Percentiles rank a stretch among this genome's conserved stretches.
These are phyloP conservation scores for Orchesellides sinensis DNA, from an alignment of 2,888 invertebrate species.

Conservation along the genomic window DNA sequence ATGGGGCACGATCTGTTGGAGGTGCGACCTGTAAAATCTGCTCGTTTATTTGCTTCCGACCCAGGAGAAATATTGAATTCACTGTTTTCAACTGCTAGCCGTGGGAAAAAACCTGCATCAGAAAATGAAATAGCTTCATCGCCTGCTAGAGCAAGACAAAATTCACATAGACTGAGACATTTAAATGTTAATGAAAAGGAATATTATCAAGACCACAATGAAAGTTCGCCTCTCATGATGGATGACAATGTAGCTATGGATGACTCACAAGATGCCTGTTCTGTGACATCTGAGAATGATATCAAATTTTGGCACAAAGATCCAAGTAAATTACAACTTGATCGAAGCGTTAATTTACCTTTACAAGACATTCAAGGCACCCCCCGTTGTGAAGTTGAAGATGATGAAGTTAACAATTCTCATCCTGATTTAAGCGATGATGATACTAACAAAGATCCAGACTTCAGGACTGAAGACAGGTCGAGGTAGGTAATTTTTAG, in stretches of 20 bases:
- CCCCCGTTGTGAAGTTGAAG: too few species aligned
- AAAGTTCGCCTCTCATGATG: slow-evolving; percentile 4
- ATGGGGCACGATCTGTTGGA: slow-evolving; percentile 24
- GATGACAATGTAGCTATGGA: slow-evolving; percentile 12
- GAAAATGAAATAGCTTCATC: neutral
- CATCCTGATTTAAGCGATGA: too few species aligned
- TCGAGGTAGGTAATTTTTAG: too few species aligned
- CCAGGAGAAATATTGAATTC: too few species aligned
- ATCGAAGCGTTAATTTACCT: neutral
- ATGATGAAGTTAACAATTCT: neutral
- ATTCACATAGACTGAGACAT: too few species aligned
- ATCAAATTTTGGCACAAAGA: slow-evolving; percentile 50
- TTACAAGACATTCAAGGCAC: too few species aligned
- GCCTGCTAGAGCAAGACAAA: too few species aligned
- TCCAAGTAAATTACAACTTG: slow-evolving; percentile 22
- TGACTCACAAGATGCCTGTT: slow-evolving; percentile 27
- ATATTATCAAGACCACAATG: too few species aligned
- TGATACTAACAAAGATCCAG: slow-evolving; percentile 15
- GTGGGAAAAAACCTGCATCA: neutral
- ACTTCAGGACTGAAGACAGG: neutral
- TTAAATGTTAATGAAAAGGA: too few species aligned
- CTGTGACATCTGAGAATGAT: slow-evolving; percentile 34
- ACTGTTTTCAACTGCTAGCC: too few species aligned
- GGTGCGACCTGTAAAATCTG: slow-evolving; percentile 25
- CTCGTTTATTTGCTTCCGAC: slow-evolving; percentile 44